Evolutionary conservation across 1,140 invertebrate species (phyloP), one percentile per base, ranked within the genome.

Genomic region (Pseudoatta argentina): DNA sequence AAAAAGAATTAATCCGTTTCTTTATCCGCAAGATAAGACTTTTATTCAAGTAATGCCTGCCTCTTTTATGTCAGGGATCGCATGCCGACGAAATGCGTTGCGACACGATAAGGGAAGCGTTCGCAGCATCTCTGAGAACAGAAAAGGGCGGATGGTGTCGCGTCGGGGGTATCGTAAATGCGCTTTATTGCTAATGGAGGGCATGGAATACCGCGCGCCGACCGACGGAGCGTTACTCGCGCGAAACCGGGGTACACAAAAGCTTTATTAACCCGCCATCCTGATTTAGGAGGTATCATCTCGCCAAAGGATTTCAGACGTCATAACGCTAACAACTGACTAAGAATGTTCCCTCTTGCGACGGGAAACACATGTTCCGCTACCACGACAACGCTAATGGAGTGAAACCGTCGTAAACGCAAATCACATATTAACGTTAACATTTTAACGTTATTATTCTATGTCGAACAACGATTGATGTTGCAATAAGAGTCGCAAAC

Each of bases 261-360:
- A 69, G 86, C 89, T 91, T 91, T 91, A 91, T 91, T 90, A 91
- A 89, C 81, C 64, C 76, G 71, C 39, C 44, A 76, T 39, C 81
- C 86, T 90, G 89, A 90, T 90, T 90, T 90, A 90, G 88, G 78
- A 76, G 48, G 87, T 88, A 71, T 88, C 87, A 64, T 87, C 77
- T 61, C 64, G 85, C 67, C 77, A 69, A 24, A 39, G 57, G 57
- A 75, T 88, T 86, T 86, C 76, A 89, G 75, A 86, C 64, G 39
- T 90, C 88, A 87, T 87, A 90, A 90, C 76, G 34, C n/a, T 48
- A 24, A 82, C 66, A 48, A 86, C 77, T 61, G 51, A 51, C 27
- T 48, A 39, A 14, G 61, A 59, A 44, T 48, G 34, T 81, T 27
- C 48, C 30, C 24, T 48, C 44, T 53, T 53, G 51, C 24, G 30